These are phyloP conservation scores for Cheilosia urbana DNA, from an alignment of 2,888 invertebrate species.

Conservation along the genomic window DNA sequence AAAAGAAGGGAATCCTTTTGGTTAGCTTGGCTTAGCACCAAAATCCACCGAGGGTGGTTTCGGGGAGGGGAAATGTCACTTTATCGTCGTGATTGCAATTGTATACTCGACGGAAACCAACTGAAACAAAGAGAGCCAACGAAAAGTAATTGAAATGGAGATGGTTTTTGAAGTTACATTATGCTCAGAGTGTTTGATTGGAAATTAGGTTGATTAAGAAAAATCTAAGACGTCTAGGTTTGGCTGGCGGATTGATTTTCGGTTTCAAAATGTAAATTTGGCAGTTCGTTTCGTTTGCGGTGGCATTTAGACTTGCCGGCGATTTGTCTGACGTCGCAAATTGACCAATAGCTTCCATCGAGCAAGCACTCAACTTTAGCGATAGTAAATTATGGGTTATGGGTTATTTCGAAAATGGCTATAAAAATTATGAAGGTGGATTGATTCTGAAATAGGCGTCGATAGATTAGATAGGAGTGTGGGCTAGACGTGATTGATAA, in stretches of 20 bases:
- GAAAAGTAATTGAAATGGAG: constrained; percentile 43
- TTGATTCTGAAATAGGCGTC: neutral
- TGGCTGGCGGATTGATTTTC: neutral
- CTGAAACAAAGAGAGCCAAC: neutral
- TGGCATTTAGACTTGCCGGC: constrained; percentile 1
- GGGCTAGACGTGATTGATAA: no score
- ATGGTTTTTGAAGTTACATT: constrained; percentile 56
- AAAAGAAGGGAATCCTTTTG: constrained; percentile 15
- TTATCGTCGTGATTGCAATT: constrained; percentile 59
- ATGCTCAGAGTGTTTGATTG: constrained; percentile 60
- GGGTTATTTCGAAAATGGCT: neutral
- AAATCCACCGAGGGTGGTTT: constrained; percentile 21
- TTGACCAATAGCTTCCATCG: neutral
- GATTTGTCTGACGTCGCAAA: neutral
- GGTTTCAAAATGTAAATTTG: neutral
- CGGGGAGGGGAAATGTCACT: constrained; percentile 43
- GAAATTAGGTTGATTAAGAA: constrained; percentile 65
- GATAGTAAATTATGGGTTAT: neutral
- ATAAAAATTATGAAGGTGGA: neutral
- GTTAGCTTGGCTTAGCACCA: constrained; percentile 70
- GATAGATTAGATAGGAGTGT: no score
- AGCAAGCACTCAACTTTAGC: neutral
- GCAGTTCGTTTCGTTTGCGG: neutral
- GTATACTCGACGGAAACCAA: constrained; percentile 27
- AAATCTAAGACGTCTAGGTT: constrained; percentile 30